A percentile compares a stretch with the other conserved stretches of the same genome.
Evolutionary conservation across 2,797 vertebrate species (phyloP).

Genomic region (Onychomys arenicola): DNA sequence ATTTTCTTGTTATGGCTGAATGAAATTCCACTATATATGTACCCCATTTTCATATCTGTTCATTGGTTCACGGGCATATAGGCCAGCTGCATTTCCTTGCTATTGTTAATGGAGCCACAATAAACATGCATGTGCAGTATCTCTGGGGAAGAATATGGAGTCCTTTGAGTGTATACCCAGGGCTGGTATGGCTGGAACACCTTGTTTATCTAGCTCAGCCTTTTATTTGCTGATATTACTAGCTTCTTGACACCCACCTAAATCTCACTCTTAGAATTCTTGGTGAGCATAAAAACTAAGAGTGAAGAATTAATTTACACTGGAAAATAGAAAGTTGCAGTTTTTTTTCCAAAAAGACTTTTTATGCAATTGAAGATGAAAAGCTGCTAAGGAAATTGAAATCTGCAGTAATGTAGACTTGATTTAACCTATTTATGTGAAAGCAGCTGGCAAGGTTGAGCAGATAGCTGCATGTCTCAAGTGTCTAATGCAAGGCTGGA

Average conservation of each 20-base stretch:
- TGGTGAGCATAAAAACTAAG: constrained; percentile 37
- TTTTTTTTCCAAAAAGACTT: constrained; percentile 71
- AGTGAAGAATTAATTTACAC: constrained; percentile 78
- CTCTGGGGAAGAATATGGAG: background rate
- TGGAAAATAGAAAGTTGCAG: constrained; percentile 65
- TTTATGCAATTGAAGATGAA: constrained; percentile 72
- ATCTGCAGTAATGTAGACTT: constrained; percentile 61
- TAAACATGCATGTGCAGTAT: background rate
- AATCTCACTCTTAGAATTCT: constrained; percentile 55
- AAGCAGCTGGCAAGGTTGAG: constrained; percentile 59
- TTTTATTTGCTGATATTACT: constrained; percentile 60
- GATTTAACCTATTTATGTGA: constrained; percentile 75
- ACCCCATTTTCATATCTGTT: background rate
- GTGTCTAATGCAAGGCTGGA: constrained; percentile 51
- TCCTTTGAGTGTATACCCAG: too few species aligned
- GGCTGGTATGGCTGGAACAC: background rate
- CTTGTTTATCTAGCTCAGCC: constrained; percentile 42
- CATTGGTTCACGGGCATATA: too few species aligned
- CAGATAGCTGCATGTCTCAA: constrained; percentile 59
- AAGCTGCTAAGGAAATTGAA: constrained; percentile 77
- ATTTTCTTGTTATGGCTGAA: background rate
- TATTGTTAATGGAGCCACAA: background rate
- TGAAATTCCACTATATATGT: background rate
- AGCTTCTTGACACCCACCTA: background rate
- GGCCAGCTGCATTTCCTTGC: background rate